Percentiles rank a stretch among this genome's conserved stretches.
Evolutionary conservation across 2,888 invertebrate genomes (phyloP).

Genomic region (Frankliniella intonsa): DNA sequence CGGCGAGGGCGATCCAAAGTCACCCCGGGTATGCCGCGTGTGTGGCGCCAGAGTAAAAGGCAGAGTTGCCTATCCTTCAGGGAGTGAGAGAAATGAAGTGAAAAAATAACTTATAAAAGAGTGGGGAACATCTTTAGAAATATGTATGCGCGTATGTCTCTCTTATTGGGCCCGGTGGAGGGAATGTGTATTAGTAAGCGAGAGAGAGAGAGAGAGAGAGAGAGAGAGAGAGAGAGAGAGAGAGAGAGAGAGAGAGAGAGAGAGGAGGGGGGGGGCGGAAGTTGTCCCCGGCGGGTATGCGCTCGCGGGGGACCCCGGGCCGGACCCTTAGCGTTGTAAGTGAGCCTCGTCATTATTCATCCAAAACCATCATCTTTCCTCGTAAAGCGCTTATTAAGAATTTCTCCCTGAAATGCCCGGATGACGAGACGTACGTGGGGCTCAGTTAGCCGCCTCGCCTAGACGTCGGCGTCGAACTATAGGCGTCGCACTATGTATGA

Average conservation of each 20-base stretch:
- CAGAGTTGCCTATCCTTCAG: not conserved
- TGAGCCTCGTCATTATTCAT: not conserved
- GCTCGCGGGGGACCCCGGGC: not conserved
- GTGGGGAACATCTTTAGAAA: not conserved
- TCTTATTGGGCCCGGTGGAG: not conserved
- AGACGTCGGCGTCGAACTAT: too few relatives aligned
- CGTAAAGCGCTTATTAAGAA: slow-evolving; percentile 25
- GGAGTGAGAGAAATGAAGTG: not conserved
- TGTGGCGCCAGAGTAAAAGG: not conserved
- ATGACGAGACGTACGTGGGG: too few relatives aligned
- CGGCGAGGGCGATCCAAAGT: not conserved
- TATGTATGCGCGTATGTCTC: too few relatives aligned
- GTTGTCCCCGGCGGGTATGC: not conserved
- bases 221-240: not conserved
- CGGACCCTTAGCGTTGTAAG: not conserved
- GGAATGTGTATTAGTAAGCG: not conserved
- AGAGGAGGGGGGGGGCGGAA: not conserved
- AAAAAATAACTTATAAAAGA: too few relatives aligned
- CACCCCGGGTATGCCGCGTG: not conserved
- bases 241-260: too few relatives aligned
- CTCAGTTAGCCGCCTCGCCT: too few relatives aligned
- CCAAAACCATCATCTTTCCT: slow-evolving; percentile 7
- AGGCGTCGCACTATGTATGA: too few relatives aligned
- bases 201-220: not conserved
- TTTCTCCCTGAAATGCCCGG: not conserved